Percentiles rank a stretch among this genome's conserved stretches.
phyloP scores from a whole-genome alignment of 2,797 vertebrate species.

The Lateolabrax maculatus region DNA sequence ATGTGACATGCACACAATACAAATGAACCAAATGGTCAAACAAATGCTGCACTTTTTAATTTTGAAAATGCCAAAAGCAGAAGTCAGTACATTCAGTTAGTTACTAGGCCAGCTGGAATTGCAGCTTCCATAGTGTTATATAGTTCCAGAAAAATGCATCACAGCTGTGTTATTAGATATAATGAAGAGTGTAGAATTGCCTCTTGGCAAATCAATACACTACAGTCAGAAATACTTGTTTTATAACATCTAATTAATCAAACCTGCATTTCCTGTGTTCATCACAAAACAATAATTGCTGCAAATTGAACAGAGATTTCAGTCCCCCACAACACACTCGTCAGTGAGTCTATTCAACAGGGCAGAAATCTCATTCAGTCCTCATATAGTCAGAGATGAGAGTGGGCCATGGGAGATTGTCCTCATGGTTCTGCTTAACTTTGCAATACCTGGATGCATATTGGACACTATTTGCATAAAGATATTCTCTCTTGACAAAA shows the following conservation, averaged over 20 bases:
- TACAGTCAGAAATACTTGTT: conserved; percentile 34
- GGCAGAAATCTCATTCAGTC: conserved; percentile 41
- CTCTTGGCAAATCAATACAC: conserved; percentile 44
- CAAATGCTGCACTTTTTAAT: conserved; percentile 5
- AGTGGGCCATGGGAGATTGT: conserved; percentile 1
- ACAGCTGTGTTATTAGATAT: conserved; percentile 43
- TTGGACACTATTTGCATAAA: conserved; percentile 48
- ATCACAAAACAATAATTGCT: conserved; percentile 46
- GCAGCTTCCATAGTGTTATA: conserved; percentile 8
- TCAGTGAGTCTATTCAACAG: conserved; percentile 16
- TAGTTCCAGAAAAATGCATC: conserved; percentile 33
- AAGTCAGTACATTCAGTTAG: conserved; percentile 19
- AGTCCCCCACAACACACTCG: conserved; percentile 1
- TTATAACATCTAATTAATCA: conserved; percentile 44
- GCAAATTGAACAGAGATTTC: conserved; percentile 50
- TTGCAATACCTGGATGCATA: conserved; percentile 41
- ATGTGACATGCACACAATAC: conserved; percentile 9
- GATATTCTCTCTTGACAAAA: conserved; percentile 39
- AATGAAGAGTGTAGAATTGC: conserved; percentile 43
- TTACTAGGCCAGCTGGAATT: conserved; percentile 34
- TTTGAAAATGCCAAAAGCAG: conserved; percentile 35
- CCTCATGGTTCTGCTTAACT: conserved; percentile 12
- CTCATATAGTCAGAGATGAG: conserved; percentile 41
- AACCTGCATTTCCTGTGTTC: conserved; percentile 38
- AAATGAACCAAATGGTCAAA: conserved; percentile 31